phyloP scores from a whole-genome alignment of 2,113 vertebrate species.

The Danio rerio region GRCz12tu NC_133176.1:44600001-44600500 shows the following conservation, averaged over 20 bases:
- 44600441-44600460: too few relatives aligned
- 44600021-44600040: too few relatives aligned
- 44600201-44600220: slow-evolving; percentile 2
- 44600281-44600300: neutral
- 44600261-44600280: neutral
- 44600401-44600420: neutral
- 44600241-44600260: neutral
- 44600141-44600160: neutral
- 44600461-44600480: too few relatives aligned
- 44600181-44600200: neutral
- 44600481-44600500: too few relatives aligned
- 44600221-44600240: slow-evolving; percentile 7
- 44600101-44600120: too few relatives aligned
- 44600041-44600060: too few relatives aligned
- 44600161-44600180: slow-evolving; percentile 66
- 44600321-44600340: neutral
- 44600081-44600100: too few relatives aligned
- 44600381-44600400: neutral
- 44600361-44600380: neutral
- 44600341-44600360: neutral
- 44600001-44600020: too few relatives aligned
- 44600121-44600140: neutral
- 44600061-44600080: too few relatives aligned
- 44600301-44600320: neutral
- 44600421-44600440: neutral